Evolutionary conservation across 2,888 invertebrate species (phyloP).

Genomic region (Augochlorella aurata): DNA sequence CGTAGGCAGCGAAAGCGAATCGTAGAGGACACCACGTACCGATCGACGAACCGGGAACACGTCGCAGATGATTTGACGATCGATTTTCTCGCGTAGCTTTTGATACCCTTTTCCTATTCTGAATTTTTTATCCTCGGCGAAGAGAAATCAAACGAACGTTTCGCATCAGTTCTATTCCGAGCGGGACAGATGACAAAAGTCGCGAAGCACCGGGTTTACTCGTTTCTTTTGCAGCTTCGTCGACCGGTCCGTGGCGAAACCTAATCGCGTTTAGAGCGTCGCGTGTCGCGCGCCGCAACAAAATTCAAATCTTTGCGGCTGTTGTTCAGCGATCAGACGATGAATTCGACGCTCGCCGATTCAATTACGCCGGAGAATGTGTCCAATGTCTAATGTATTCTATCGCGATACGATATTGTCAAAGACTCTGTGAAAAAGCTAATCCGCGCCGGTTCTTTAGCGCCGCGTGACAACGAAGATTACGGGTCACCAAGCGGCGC

Average conservation of each 20-base stretch:
- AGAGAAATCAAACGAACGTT: constrained; percentile 20
- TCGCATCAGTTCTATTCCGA: constrained; percentile 18
- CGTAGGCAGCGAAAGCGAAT: constrained; percentile 55
- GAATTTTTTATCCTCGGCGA: constrained; percentile 11
- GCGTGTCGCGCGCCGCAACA: constrained; percentile 48
- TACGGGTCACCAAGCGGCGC: constrained; percentile 21
- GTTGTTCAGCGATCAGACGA: constrained; percentile 52
- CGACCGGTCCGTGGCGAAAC: constrained; percentile 53
- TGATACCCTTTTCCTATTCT: constrained; percentile 17
- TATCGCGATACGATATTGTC: constrained; percentile 78
- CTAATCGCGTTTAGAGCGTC: constrained; percentile 53
- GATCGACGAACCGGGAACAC: constrained; percentile 55
- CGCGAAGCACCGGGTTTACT: constrained; percentile 3
- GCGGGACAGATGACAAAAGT: neutral
- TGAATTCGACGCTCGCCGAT: constrained; percentile 77
- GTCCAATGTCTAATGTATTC: constrained; percentile 78
- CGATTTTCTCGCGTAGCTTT: constrained; percentile 22
- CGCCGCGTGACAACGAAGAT: constrained; percentile 55
- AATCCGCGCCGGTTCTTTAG: constrained; percentile 72
- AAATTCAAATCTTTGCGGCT: constrained; percentile 59
- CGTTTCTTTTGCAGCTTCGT: constrained; percentile 47
- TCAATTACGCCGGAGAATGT: constrained; percentile 75
- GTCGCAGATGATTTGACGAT: constrained; percentile 18
- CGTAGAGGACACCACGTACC: constrained; percentile 58
- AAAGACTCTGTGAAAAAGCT: constrained; percentile 66